A percentile compares a stretch with the other conserved stretches of the same genome.
phyloP scores from a whole-genome alignment of 2,888 invertebrate genomes.

The Microplitis manilae region DNA sequence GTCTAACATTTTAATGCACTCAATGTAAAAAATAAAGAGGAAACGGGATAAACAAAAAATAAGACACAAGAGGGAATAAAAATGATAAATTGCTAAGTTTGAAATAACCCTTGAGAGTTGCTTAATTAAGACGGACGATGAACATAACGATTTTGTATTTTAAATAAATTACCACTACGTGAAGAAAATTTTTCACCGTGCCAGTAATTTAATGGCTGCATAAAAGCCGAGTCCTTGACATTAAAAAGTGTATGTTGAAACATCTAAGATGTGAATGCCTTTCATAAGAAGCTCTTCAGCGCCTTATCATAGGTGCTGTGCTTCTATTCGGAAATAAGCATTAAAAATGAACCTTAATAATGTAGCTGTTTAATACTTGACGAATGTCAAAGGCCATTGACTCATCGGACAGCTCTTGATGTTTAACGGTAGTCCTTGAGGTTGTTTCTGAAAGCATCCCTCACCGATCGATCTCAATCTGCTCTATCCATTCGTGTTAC shows the following conservation, averaged over 20 bases:
- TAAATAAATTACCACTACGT: not conserved
- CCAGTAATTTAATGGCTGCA: not conserved
- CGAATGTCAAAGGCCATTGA: slow-evolving; percentile 31
- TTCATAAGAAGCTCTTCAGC: too few relatives aligned
- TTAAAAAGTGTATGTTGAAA: not conserved
- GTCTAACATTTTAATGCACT: not conserved
- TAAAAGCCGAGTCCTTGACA: not conserved
- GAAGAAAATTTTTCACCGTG: not conserved
- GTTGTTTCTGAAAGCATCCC: slow-evolving; percentile 17
- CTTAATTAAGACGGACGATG: not conserved
- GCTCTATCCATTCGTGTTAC: slow-evolving; percentile 30
- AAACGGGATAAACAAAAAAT: not conserved
- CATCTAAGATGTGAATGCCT: not conserved
- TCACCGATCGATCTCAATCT: slow-evolving; percentile 36
- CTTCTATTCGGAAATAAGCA: slow-evolving; percentile 2
- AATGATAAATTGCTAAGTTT: not conserved
- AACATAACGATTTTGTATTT: slow-evolving; percentile 1
- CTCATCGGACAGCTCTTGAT: slow-evolving; percentile 9
- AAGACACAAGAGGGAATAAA: not conserved
- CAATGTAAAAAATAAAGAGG: too few relatives aligned
- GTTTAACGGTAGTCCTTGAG: slow-evolving; percentile 14
- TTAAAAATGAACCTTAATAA: slow-evolving; percentile 34
- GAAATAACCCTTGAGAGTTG: not conserved
- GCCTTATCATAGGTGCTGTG: too few relatives aligned
- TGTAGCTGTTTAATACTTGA: slow-evolving; percentile 6